phyloP scores from a whole-genome alignment of 2,888 invertebrate species.

The Aporophyla nigra region DNA sequence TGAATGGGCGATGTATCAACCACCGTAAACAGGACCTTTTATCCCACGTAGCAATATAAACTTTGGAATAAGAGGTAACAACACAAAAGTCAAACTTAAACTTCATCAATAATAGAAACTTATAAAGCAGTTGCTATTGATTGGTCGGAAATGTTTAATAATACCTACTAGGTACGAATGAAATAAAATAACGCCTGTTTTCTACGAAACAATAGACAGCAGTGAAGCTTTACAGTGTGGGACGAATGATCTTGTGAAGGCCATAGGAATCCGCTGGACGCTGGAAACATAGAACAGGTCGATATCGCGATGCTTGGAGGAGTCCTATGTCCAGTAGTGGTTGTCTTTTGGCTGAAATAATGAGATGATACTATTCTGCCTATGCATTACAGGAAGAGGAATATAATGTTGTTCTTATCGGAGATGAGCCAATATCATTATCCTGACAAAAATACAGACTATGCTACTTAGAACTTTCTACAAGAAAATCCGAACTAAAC shows the following conservation, averaged over 20 bases:
- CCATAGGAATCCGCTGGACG: not conserved
- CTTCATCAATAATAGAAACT: slow-evolving; percentile 5
- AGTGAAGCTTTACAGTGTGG: not conserved
- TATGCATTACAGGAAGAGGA: no score
- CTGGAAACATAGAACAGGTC: not conserved
- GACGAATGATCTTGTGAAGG: not conserved
- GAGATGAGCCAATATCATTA: no score
- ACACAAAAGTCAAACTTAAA: slow-evolving; percentile 9
- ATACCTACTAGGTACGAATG: not conserved
- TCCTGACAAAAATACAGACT: no score
- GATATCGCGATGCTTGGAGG: not conserved
- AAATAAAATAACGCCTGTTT: not conserved
- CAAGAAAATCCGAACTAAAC: no score
- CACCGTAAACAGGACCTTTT: not conserved
- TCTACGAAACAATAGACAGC: not conserved
- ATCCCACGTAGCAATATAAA: not conserved
- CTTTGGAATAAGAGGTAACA: slow-evolving; percentile 5
- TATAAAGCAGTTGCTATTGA: not conserved
- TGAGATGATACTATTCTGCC: no score
- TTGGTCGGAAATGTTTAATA: not conserved
- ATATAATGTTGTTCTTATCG: no score
- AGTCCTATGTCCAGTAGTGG: no score
- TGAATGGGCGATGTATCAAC: not conserved
- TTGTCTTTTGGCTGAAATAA: no score
- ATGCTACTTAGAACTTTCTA: no score